Base-by-base conservation (phyloP, 2,113 vertebrate genomes). In the Hippoglossus stenolepis region DNA sequence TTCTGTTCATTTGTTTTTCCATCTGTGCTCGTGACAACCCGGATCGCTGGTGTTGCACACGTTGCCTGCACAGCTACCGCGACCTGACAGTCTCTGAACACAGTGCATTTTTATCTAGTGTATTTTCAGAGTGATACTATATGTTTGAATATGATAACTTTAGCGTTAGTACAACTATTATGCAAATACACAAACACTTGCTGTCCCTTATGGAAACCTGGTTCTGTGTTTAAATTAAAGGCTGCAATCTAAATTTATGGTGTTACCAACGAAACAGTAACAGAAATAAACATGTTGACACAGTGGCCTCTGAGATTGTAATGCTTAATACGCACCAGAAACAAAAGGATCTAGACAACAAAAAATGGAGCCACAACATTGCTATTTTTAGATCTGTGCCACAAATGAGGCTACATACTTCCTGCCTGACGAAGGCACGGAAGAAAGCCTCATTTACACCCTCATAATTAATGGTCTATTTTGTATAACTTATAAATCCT, bases 1-100 rank as follows among this genome's bases (percentile, higher is more conserved):
- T 82, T 84, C 70, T 79, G 77, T 79, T 86, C 54, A 56, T 80
- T 84, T 84, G 79, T 84, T 77, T 79, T 80, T 84, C 86, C 87
- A 81, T 87, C 87, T 87, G 85, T 53, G 69, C 77, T 61, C 0
- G 49, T 69, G 66, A 86, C 77, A 73, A 56, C 78, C 54, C 73
- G 69, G 70, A 40, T 18, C 7, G 43, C 66, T 72, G 65, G 5
- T 70, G 72, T 79, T 75, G 70, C 72, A 62, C 69, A 49, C 9
- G 69, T 67, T 26, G 26, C 65, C 65, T 21, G 58, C 61, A 23
- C 51, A 71, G 26, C 21, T 18, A 28, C 18, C n/a, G 28, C 56
- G 61, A 73, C 65, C 67, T 65, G 75, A 21, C 43, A 21, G 28
- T 26, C 57, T 64, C 53, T 74, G 53, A 51, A 26, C 9, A 67